Evolutionary conservation across 2,113 vertebrate genomes (phyloP), one percentile per base, ranked within the genome.

Genomic region (Platanista minor): DNA sequence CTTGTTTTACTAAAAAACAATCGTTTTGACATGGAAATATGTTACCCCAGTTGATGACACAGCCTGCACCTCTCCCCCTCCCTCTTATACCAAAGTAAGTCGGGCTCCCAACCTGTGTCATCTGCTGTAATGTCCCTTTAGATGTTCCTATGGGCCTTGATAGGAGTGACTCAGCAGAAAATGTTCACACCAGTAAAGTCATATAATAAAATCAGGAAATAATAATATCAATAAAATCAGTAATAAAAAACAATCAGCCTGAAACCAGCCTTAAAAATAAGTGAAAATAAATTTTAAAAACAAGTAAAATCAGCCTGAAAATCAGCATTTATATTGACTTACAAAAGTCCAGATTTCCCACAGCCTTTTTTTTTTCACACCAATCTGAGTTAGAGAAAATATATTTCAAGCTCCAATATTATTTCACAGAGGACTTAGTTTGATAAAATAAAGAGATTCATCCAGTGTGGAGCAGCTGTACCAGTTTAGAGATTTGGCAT

Each of bases 391-490:
- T 93, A 77, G 14, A 54, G 31, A 75, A 90, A 57, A 87, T 21
- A 80, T 69, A 93, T 72, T 85, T 81, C 43, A 41, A 80, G 27
- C 5, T 69, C 49, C 54, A 88, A 54, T 46, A 84, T 83, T 87
- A 90, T 72, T 86, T 88, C 67, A 85, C 18, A 82, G 33, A 75
- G 23, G 52, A 13, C 23, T 67, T 77, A 59, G 43, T 86, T 90
- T 92, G 31, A 82, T 59, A 49, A 77, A 90, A 81, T 72, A 74
- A 90, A 33, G 23, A 90, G 9, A 91, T 43, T 36, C 69, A 83
- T 93, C n/a, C 46, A 83, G n/a, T 62, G 20, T 80, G 25, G 41
- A 80, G 66, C 9, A 93, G 18, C 15, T 71, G 10, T 36, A 71
- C 7, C 33, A 33, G 1, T 91, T 41, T 75, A 87, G 77, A 61